These are phyloP conservation scores for Eriocheir sinensis DNA, from an alignment of 1,140 invertebrate species.

Conservation along the genomic window DNA sequence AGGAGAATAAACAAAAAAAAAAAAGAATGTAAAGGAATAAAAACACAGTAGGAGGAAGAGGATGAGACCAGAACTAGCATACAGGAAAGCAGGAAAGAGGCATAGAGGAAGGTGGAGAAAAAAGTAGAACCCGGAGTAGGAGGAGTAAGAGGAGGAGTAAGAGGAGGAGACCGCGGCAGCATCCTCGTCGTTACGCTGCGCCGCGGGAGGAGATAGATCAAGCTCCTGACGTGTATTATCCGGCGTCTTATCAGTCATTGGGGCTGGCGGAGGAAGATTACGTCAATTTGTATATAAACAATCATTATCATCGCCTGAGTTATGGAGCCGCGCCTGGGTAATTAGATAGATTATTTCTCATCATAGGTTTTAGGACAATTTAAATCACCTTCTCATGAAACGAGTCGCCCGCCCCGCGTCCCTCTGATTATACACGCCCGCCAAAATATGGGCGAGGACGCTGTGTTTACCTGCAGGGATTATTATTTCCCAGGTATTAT, in stretches of 20 bases:
- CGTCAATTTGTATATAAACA: constrained; percentile 70
- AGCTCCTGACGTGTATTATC: constrained; percentile 34
- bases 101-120: not conserved
- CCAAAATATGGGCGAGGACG: not conserved
- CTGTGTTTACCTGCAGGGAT: constrained; percentile 42
- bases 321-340: constrained; percentile 17
- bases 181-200: not conserved
- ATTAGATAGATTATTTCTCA: constrained; percentile 67
- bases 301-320: constrained; percentile 60
- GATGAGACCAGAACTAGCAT: no score
- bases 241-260: constrained; percentile 41
- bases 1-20: not conserved
- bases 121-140: not conserved
- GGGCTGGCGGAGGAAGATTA: constrained; percentile 27
- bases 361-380: constrained; percentile 64
- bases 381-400: constrained; percentile 65
- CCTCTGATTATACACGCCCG: constrained; percentile 30
- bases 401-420: not conserved
- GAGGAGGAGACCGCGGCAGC: not conserved
- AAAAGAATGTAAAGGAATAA: no score
- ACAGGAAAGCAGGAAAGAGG: no score
- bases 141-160: not conserved
- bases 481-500: constrained; percentile 63
- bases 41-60: no score
- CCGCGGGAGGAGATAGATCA: constrained; percentile 35